These are phyloP conservation scores for Hippopotamyrus pictus DNA, from an alignment of 2,797 vertebrate species.

Conservation along the genomic window DNA sequence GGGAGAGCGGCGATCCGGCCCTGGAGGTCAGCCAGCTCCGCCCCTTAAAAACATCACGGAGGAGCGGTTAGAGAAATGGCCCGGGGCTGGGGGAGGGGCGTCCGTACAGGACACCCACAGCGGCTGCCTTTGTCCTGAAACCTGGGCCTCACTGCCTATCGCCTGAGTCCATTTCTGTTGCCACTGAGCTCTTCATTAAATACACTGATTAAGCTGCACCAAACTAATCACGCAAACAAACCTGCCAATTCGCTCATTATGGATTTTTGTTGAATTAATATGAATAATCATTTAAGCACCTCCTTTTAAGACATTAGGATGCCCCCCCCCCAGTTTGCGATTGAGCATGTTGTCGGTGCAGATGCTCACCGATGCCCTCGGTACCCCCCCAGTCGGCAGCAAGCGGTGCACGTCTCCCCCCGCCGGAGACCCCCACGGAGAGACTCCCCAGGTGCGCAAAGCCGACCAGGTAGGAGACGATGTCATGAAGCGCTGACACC, in stretches of 20 bases:
- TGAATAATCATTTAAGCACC: background rate
- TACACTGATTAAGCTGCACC: background rate
- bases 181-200: background rate
- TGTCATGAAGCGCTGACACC: conserved; percentile 53
- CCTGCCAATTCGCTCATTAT: background rate
- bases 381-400: conserved; percentile 55
- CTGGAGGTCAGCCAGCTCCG: conserved; percentile 62
- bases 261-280: background rate
- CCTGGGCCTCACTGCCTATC: background rate
- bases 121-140: background rate
- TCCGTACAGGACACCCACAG: background rate
- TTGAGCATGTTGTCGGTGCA: background rate
- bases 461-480: conserved; percentile 59
- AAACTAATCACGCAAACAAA: background rate
- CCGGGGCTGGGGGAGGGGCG: background rate
- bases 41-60: conserved; percentile 36
- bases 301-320: background rate
- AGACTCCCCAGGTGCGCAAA: conserved; percentile 62
- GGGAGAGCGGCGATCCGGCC: conserved; percentile 55
- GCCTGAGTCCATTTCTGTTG: background rate
- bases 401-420: conserved; percentile 41
- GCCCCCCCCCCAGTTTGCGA: background rate
- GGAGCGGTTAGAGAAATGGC: background rate
- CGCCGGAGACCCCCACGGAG: conserved; percentile 30
- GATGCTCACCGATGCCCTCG: conserved; percentile 52